phyloP scores from a whole-genome alignment of 2,113 vertebrate species.

The Barnardius zonarius region DNA sequence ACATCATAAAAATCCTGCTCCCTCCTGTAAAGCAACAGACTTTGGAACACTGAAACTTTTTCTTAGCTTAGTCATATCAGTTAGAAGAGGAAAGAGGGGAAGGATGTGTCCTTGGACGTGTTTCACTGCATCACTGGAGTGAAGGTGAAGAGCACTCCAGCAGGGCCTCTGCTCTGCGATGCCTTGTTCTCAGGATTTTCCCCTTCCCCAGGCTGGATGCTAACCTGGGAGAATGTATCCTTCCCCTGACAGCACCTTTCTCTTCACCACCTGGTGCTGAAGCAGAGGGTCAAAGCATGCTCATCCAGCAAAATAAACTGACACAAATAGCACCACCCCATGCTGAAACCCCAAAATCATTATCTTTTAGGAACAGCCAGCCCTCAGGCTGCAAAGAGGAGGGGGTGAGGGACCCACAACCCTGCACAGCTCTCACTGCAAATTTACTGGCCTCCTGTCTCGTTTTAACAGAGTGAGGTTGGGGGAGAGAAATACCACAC shows the following conservation, averaged over 20 bases:
- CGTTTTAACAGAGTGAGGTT: background rate
- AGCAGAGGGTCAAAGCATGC: background rate
- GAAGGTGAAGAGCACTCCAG: background rate
- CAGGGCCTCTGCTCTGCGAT: background rate
- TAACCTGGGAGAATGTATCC: background rate
- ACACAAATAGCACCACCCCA: background rate
- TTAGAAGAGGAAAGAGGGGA: background rate
- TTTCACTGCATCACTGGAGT: background rate
- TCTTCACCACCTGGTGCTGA: background rate
- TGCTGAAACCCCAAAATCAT: conserved; percentile 4
- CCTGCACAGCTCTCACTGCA: conserved; percentile 1
- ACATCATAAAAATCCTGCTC: background rate
- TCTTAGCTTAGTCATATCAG: background rate
- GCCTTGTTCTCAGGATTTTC: background rate
- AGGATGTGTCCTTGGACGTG: background rate
- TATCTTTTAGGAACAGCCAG: background rate
- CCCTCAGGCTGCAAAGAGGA: conserved; percentile 33
- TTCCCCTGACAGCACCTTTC: background rate
- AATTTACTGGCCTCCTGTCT: conserved; percentile 50
- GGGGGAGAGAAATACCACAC: conserved; percentile 63
- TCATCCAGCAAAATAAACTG: background rate
- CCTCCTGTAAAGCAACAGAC: background rate
- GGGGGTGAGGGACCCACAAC: background rate
- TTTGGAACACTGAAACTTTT: background rate
- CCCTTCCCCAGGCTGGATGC: background rate